Evolutionary conservation across 2,797 vertebrate genomes (phyloP).

Genomic region (Cercopithecus hamlyni): DNA sequence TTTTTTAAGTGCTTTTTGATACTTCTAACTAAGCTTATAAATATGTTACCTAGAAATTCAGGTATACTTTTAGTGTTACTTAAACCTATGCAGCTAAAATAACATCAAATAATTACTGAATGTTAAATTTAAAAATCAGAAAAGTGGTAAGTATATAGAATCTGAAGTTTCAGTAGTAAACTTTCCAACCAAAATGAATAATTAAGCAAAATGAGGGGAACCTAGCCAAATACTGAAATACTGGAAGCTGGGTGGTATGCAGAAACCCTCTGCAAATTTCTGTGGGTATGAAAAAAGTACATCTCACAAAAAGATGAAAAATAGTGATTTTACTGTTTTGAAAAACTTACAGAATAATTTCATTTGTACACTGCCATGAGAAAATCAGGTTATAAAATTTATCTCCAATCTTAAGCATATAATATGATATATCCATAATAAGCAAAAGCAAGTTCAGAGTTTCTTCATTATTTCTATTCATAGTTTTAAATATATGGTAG

Average conservation of each 20-base stretch:
- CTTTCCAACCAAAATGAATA: neutral
- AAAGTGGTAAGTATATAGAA: neutral
- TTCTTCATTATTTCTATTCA: conserved; percentile 24
- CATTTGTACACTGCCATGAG: neutral
- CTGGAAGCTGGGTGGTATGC: neutral
- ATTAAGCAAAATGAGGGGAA: neutral
- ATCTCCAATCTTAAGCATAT: neutral
- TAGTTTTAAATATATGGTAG: neutral
- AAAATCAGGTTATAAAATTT: conserved; percentile 17
- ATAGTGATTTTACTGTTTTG: neutral
- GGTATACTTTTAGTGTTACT: neutral
- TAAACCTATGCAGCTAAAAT: conserved; percentile 42
- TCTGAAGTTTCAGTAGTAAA: neutral
- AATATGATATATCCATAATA: neutral
- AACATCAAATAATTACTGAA: conserved; percentile 15
- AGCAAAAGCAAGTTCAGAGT: conserved; percentile 28
- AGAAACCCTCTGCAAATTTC: neutral
- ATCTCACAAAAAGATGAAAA: conserved; percentile 27
- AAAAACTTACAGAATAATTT: neutral
- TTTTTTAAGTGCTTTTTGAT: neutral
- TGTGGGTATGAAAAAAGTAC: neutral
- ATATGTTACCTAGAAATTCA: conserved; percentile 1
- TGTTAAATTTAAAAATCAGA: conserved; percentile 24
- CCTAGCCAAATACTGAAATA: neutral
- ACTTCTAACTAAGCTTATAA: conserved; percentile 40